These are phyloP conservation scores for Galbula dea DNA, from an alignment of 2,113 vertebrate species.

Conservation along the genomic window DNA sequence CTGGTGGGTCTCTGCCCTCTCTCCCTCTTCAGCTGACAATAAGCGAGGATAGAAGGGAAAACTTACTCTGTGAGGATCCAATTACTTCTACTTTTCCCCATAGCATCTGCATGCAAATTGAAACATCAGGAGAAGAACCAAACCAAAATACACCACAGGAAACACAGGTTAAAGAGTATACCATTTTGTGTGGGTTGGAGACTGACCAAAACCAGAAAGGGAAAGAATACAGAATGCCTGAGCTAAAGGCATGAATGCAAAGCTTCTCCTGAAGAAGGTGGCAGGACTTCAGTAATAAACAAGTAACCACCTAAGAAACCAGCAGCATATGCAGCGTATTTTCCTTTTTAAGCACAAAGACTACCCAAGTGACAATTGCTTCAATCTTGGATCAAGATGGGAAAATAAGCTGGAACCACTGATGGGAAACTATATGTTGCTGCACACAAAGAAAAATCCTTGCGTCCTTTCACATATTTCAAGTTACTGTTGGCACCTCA, in stretches of 20 bases:
- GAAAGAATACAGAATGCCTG: not conserved
- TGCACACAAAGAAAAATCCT: not conserved
- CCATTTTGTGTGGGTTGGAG: not conserved
- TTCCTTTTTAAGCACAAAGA: not conserved
- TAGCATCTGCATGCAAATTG: not conserved
- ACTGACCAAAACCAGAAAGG: not conserved
- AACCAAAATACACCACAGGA: not conserved
- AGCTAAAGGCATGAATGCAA: not conserved
- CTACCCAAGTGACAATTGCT: not conserved
- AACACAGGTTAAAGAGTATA: not conserved
- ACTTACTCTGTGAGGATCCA: not conserved
- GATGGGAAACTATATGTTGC: not conserved
- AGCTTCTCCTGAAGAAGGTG: not conserved
- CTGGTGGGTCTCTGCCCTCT: too few species aligned
- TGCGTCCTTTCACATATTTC: not conserved
- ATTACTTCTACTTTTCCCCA: not conserved
- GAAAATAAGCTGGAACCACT: not conserved
- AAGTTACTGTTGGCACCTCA: not conserved
- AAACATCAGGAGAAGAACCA: not conserved
- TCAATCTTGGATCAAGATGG: not conserved
- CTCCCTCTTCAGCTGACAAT: not conserved
- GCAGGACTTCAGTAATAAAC: not conserved
- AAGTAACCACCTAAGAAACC: not conserved
- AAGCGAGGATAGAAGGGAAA: fast-evolving
- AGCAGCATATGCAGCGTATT: not conserved